Evolutionary conservation across 1,140 invertebrate species (phyloP).

Genomic region (Drosophila yakuba): DNA sequence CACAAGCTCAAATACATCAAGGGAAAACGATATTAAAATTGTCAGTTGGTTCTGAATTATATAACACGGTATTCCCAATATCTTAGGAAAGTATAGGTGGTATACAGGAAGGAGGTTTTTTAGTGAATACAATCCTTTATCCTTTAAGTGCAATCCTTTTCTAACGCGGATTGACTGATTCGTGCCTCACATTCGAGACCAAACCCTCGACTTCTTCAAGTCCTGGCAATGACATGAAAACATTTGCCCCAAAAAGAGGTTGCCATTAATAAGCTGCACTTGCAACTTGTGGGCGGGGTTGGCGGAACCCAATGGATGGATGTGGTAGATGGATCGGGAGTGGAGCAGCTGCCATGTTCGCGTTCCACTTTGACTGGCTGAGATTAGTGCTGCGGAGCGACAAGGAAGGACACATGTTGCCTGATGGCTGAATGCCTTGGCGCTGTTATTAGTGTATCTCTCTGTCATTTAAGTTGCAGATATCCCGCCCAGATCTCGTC

Average conservation of each 20-base stretch:
- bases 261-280: slow-evolving; percentile 66
- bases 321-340: slow-evolving; percentile 3
- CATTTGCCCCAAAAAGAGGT: slow-evolving; percentile 25
- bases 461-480: slow-evolving; percentile 55
- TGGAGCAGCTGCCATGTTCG: slow-evolving; percentile 35
- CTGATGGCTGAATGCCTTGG: slow-evolving; percentile 22
- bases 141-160: not conserved
- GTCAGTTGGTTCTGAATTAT: not conserved
- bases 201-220: not conserved
- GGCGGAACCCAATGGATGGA: not conserved
- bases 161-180: slow-evolving; percentile 40
- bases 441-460: slow-evolving; percentile 59
- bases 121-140: not conserved
- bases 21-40: not conserved
- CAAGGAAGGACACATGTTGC: slow-evolving; percentile 30
- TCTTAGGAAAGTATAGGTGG: no score
- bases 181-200: slow-evolving; percentile 27
- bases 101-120: no score
- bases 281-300: slow-evolving; percentile 1
- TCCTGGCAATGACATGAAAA: slow-evolving; percentile 44
- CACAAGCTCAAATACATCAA: not conserved
- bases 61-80: no score
- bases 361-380: slow-evolving; percentile 37
- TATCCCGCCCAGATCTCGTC: slow-evolving; percentile 19
- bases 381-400: slow-evolving; percentile 53